phyloP scores from a whole-genome alignment of 2,888 invertebrate species.

The Drosophila paracracens region DNA sequence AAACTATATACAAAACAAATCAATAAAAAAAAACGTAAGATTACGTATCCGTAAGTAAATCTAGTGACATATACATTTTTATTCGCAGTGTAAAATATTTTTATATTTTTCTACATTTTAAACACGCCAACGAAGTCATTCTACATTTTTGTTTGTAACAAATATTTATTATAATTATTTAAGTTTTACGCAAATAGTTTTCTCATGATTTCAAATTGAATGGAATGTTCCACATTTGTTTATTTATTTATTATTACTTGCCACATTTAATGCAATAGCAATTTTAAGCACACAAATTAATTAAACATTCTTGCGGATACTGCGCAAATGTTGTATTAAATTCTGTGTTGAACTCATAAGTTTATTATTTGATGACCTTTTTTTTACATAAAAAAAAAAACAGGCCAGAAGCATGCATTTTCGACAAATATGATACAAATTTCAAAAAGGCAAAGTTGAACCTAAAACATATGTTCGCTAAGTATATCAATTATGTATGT shows the following conservation, averaged over 20 bases:
- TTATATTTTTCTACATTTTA: not conserved
- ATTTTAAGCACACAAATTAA: not conserved
- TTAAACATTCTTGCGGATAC: not conserved
- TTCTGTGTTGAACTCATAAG: rapidly evolving
- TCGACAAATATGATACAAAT: not conserved
- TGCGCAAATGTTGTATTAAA: not conserved
- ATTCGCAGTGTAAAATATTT: not conserved
- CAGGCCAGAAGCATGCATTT: not conserved
- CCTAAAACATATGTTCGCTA: not conserved
- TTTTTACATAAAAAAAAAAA: not conserved
- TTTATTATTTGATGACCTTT: not conserved
- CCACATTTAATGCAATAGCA: not conserved
- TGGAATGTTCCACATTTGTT: not conserved
- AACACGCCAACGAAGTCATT: not conserved
- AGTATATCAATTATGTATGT: not conserved
- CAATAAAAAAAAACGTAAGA: no score
- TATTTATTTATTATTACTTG: not conserved
- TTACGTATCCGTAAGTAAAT: not conserved
- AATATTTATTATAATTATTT: not conserved
- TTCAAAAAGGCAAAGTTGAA: not conserved
- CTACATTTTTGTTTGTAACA: not conserved
- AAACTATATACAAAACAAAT: not conserved
- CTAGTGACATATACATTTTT: not conserved
- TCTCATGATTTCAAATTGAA: not conserved
- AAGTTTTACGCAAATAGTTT: not conserved